Evolutionary conservation across 2,113 vertebrate species (phyloP).

Genomic region (Argyrosomus japonicus): DNA sequence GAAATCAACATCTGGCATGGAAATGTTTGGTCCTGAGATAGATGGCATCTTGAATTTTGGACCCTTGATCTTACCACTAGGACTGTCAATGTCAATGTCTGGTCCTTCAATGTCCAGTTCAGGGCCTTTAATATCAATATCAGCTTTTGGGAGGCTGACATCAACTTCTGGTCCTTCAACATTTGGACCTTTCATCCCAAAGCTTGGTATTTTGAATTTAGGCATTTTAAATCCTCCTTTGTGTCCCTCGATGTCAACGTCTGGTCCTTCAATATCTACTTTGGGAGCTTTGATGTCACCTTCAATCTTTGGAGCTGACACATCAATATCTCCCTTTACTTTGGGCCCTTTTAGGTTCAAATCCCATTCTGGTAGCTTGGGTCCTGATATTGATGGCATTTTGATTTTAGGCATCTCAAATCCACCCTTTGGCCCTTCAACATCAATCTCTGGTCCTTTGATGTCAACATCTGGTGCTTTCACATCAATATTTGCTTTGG

Average conservation of each 20-base stretch:
- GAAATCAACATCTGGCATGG: neutral
- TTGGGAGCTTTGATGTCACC: neutral
- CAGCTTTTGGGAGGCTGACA: neutral
- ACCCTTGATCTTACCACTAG: neutral
- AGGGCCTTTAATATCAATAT: constrained; percentile 12
- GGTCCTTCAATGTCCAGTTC: constrained; percentile 31
- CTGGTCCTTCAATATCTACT: constrained; percentile 47
- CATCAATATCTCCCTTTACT: constrained; percentile 69
- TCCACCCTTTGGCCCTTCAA: too few species aligned
- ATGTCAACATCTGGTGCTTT: too few species aligned
- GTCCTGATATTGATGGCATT: too few species aligned
- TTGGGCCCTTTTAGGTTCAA: constrained; percentile 51
- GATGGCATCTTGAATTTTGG: neutral
- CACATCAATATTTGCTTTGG: too few species aligned
- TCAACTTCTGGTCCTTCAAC: constrained; percentile 34
- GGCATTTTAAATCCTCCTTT: constrained; percentile 20
- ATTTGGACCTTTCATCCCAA: neutral
- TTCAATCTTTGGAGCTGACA: neutral
- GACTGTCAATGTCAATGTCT: neutral
- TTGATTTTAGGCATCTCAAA: too few species aligned
- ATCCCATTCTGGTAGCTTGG: neutral
- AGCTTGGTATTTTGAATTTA: neutral
- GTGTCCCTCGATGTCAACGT: constrained; percentile 14
- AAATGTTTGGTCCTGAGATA: rapidly evolving
- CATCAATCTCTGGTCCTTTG: too few species aligned